Conservation (phyloP, 2,888 invertebrate species). For the Gymnosoma rotundatum region DNA sequence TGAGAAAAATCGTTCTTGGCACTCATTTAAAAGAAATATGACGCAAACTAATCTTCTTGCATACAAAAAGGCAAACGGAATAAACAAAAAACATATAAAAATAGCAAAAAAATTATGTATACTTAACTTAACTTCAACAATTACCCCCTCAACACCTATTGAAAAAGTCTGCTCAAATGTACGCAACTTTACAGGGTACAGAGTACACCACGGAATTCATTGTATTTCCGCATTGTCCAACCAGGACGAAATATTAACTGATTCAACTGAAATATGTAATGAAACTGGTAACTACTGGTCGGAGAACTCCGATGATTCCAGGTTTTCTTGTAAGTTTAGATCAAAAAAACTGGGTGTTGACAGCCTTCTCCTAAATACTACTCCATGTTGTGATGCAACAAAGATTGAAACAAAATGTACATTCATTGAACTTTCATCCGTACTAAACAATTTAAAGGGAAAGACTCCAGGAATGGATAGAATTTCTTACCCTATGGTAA, state of each 20-base stretch:
- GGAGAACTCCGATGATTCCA: neutral
- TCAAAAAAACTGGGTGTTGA: neutral
- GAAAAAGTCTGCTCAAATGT: neutral
- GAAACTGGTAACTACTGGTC: neutral
- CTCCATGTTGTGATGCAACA: too few relatives aligned
- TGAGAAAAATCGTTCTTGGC: too few relatives aligned
- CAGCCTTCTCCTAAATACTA: neutral
- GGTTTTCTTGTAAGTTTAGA: neutral
- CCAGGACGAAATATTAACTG: neutral
- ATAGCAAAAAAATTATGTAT: too few relatives aligned
- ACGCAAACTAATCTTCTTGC: too few relatives aligned
- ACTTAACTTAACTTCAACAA: too few relatives aligned
- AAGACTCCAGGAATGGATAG: slow-evolving; percentile 55
- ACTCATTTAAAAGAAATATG: too few relatives aligned
- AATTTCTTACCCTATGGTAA: slow-evolving; percentile 57
- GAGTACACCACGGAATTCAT: neutral
- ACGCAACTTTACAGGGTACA: neutral
- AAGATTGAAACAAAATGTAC: too few relatives aligned
- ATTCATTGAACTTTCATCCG: slow-evolving; percentile 22
- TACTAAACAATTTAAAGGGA: slow-evolving; percentile 29
- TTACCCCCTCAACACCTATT: neutral
- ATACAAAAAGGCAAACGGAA: too few relatives aligned
- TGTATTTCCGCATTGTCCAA: neutral
- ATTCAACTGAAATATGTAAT: too few relatives aligned
- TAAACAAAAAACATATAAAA: too few relatives aligned